Evolutionary conservation across 2,888 invertebrate species (phyloP).

Genomic region (Molanna angustata): DNA sequence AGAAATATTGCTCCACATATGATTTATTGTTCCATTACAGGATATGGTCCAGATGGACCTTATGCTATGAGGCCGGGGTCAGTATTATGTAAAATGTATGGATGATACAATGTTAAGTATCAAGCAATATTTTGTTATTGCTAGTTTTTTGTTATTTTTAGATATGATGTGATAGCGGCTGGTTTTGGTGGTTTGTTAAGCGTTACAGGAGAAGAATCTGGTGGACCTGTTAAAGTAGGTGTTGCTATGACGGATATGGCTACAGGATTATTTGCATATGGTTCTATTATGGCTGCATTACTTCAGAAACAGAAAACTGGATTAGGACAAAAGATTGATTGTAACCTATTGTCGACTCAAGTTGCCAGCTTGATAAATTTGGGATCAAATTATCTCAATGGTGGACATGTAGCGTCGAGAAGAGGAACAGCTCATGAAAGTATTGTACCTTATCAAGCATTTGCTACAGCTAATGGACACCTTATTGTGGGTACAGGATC

Average conservation of each 20-base stretch:
- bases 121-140: background rate
- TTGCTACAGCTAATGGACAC: slow-evolving; percentile 77
- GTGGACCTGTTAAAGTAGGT: slow-evolving; percentile 87
- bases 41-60: slow-evolving; percentile 86
- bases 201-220: slow-evolving; percentile 81
- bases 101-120: background rate
- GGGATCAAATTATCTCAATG: slow-evolving; percentile 87
- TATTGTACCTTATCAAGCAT: slow-evolving; percentile 93
- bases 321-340: slow-evolving; percentile 88
- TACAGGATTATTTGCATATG: slow-evolving; percentile 92
- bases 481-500: slow-evolving; percentile 88
- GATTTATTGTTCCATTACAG: slow-evolving; percentile 92
- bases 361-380: slow-evolving; percentile 85
- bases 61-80: slow-evolving; percentile 81
- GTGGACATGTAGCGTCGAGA: slow-evolving; percentile 69
- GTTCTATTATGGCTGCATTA: slow-evolving; percentile 90
- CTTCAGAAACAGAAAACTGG: slow-evolving; percentile 74
- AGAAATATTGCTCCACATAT: slow-evolving; percentile 69
- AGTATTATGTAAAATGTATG: background rate
- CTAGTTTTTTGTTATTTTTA: slow-evolving; percentile 36
- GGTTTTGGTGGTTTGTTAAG: slow-evolving; percentile 88
- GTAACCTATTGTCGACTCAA: slow-evolving; percentile 91
- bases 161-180: slow-evolving; percentile 92
- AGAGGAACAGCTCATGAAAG: slow-evolving; percentile 95
- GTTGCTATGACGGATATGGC: slow-evolving; percentile 91